Percentiles rank a stretch among this genome's conserved stretches.
Conservation (phyloP, 2,888 invertebrate species). For the Leptogaster cylindrica region DNA sequence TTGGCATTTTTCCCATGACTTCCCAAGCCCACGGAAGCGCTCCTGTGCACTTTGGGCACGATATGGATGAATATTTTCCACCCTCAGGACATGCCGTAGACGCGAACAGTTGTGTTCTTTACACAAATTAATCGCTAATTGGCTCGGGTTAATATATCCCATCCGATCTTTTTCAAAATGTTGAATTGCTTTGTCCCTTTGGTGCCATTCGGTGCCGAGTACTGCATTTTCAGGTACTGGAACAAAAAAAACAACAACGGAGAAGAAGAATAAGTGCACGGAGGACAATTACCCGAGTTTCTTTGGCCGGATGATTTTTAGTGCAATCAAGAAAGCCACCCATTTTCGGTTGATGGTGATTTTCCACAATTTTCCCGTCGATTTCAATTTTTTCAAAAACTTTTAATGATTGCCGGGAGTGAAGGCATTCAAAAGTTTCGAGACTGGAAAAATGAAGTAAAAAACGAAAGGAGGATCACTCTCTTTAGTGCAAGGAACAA, state of each 20-base stretch:
- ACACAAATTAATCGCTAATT: conserved; percentile 45
- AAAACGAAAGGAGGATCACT: no score
- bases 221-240: conserved; percentile 18
- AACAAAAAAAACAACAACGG: conserved; percentile 19
- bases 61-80: not conserved
- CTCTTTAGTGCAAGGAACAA: no score
- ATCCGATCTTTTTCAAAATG: conserved; percentile 19
- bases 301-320: not conserved
- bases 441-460: no score
- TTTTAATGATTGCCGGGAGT: no score
- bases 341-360: not conserved
- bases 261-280: no score
- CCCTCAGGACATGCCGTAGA: not conserved
- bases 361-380: no score
- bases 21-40: conserved; percentile 17
- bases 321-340: not conserved
- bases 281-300: conserved; percentile 26
- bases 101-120: conserved; percentile 29
- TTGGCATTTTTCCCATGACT: conserved; percentile 26
- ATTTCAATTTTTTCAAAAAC: no score
- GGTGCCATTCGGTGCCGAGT: conserved; percentile 27
- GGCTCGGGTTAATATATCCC: conserved; percentile 41
- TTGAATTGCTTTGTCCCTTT: conserved; percentile 15
- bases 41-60: not conserved
- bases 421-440: no score